phyloP scores from a whole-genome alignment of 2,888 invertebrate species.

The Thera obeliscata region DNA sequence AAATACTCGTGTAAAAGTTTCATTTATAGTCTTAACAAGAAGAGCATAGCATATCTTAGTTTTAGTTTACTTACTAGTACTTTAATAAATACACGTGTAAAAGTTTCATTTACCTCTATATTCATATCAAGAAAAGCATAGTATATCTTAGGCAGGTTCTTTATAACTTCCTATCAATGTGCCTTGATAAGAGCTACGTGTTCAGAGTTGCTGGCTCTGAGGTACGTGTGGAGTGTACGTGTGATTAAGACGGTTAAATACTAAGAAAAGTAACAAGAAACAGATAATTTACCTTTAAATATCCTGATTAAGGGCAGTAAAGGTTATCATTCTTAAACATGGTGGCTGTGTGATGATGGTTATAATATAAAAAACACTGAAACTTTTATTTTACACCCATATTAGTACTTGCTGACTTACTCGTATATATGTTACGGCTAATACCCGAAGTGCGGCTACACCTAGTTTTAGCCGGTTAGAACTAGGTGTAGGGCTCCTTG shows the following conservation, averaged over 20 bases:
- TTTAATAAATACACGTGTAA: neutral
- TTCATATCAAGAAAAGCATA: neutral
- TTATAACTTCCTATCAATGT: constrained; percentile 27
- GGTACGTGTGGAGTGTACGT: constrained; percentile 28
- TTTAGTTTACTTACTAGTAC: neutral
- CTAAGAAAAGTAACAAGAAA: neutral
- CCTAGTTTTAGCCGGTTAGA: too few relatives aligned
- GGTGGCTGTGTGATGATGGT: too few relatives aligned
- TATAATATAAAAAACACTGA: too few relatives aligned
- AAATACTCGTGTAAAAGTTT: neutral
- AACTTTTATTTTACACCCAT: too few relatives aligned
- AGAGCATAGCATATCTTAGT: constrained; percentile 1
- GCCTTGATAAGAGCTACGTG: constrained; percentile 39
- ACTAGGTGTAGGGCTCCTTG: too few relatives aligned
- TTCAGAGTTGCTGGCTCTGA: constrained; percentile 26
- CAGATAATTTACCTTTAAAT: too few relatives aligned
- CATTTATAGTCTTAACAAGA: neutral
- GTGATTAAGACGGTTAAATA: constrained; percentile 27
- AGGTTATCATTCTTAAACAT: too few relatives aligned
- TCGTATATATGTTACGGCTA: too few relatives aligned
- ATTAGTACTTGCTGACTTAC: too few relatives aligned
- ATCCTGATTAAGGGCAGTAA: too few relatives aligned
- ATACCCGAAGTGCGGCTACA: too few relatives aligned
- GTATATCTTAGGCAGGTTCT: constrained; percentile 8
- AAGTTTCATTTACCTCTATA: neutral